phyloP scores from a whole-genome alignment of 2,888 invertebrate genomes.

The Allolobophora icterica region DNA sequence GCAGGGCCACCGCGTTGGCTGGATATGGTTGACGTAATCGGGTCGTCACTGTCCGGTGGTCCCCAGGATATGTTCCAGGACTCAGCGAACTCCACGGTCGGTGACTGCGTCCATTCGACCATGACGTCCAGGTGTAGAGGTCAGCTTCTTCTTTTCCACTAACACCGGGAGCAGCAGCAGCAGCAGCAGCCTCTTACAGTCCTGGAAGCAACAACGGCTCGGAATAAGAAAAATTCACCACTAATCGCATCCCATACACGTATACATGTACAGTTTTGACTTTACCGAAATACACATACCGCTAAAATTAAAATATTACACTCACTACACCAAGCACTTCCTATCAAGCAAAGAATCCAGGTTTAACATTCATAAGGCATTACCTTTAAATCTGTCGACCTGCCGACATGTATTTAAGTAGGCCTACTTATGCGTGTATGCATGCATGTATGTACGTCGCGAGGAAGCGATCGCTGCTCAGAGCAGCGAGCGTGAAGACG shows the following conservation, averaged over 20 bases:
- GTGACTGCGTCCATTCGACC: not conserved
- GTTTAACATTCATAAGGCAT: too few relatives aligned
- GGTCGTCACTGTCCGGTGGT: not conserved
- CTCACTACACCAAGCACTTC: too few relatives aligned
- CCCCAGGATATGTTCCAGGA: not conserved
- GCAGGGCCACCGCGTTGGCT: not conserved
- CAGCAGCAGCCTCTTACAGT: not conserved
- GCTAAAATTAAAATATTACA: too few relatives aligned
- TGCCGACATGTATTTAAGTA: too few relatives aligned
- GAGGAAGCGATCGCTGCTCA: constrained; percentile 44
- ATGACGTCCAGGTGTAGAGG: not conserved
- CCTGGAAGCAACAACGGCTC: not conserved
- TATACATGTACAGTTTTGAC: too few relatives aligned
- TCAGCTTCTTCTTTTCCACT: not conserved
- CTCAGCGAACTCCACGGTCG: not conserved
- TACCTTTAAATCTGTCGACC: too few relatives aligned
- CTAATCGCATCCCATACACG: too few relatives aligned
- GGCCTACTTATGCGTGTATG: too few relatives aligned
- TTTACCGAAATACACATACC: not conserved
- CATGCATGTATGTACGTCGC: constrained; percentile 29
- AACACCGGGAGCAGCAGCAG: too few relatives aligned
- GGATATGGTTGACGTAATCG: not conserved
- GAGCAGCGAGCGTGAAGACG: constrained; percentile 45
- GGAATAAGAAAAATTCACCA: not conserved
- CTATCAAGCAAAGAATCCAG: too few relatives aligned